Conservation (phyloP, 2,888 invertebrate genomes). For the Synergus gifuensis region DNA sequence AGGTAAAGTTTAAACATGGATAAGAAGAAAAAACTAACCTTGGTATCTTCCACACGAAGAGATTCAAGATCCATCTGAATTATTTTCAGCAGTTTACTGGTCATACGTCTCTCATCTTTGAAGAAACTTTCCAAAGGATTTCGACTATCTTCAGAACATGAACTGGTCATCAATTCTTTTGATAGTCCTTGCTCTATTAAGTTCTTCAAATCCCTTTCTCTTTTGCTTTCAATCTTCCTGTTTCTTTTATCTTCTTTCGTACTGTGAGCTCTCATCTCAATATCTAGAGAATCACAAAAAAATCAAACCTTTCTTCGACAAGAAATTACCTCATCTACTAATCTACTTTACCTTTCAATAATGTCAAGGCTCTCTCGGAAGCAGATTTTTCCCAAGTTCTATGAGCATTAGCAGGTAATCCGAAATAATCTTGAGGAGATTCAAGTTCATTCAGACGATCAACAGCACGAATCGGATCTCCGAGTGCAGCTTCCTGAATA, state of each 20-base stretch:
- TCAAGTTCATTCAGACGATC: constrained; percentile 86
- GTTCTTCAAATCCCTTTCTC: constrained; percentile 64
- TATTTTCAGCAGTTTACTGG: constrained; percentile 81
- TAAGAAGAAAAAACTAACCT: constrained; percentile 76
- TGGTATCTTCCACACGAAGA: constrained; percentile 78
- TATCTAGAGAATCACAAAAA: constrained; percentile 50
- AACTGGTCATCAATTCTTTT: constrained; percentile 42
- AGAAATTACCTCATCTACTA: not conserved
- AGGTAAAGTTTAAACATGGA: not conserved
- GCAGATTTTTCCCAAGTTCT: constrained; percentile 89
- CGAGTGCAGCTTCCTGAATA: constrained; percentile 65
- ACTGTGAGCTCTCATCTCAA: constrained; percentile 52
- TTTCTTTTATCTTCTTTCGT: constrained; percentile 52
- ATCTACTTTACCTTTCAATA: constrained; percentile 80
- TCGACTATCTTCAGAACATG: constrained; percentile 57
- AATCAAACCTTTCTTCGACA: not conserved
- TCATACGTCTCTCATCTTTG: constrained; percentile 81
- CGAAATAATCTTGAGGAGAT: constrained; percentile 85
- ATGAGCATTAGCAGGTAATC: constrained; percentile 92
- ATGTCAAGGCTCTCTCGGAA: constrained; percentile 81
- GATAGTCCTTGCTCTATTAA: constrained; percentile 58
- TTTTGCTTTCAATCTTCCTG: constrained; percentile 56
- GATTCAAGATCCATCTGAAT: constrained; percentile 78
- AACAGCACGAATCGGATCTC: constrained; percentile 85
- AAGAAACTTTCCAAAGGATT: constrained; percentile 82